Evolutionary conservation across 2,888 invertebrate species (phyloP).

Genomic region (Tholera decimalis): DNA sequence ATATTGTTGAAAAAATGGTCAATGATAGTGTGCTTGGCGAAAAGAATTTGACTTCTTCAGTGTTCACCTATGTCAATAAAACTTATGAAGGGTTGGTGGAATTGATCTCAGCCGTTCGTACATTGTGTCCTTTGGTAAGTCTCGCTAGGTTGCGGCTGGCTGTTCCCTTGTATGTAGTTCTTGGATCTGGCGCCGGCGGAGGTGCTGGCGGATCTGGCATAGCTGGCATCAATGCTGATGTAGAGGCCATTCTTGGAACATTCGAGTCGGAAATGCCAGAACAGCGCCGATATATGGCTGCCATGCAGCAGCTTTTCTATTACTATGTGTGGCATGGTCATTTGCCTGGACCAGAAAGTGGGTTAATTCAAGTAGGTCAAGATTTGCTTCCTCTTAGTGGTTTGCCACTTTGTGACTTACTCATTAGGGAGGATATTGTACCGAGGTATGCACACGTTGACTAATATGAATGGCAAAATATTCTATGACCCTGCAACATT

Average conservation of each 20-base stretch:
- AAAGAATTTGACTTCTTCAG: constrained; percentile 92
- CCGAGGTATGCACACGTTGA: constrained; percentile 95
- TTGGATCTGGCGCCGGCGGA: constrained; percentile 91
- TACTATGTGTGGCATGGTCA: constrained; percentile 95
- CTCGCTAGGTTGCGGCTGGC: constrained; percentile 92
- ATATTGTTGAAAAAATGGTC: constrained; percentile 92
- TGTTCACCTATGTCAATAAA: constrained; percentile 93
- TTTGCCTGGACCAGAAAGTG: constrained; percentile 92
- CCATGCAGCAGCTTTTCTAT: constrained; percentile 96
- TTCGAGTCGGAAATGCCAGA: constrained; percentile 94
- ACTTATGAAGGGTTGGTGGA: constrained; percentile 93
- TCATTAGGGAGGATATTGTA: constrained; percentile 94
- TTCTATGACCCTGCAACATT: constrained; percentile 27
- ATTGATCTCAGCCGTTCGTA: constrained; percentile 95
- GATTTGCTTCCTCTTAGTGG: constrained; percentile 93
- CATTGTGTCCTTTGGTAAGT: constrained; percentile 94
- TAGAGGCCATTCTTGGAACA: constrained; percentile 95
- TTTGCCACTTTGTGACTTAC: constrained; percentile 94
- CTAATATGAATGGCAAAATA: constrained; percentile 81
- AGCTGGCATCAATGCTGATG: constrained; percentile 92
- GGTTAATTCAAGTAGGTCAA: constrained; percentile 93
- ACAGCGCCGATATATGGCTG: constrained; percentile 94
- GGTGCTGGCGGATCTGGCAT: constrained; percentile 83
- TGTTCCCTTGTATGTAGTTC: constrained; percentile 94
- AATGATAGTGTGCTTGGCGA: constrained; percentile 92